Evolutionary conservation across 2,113 vertebrate species (phyloP).

Genomic region (Dipodomys spectabilis): DNA sequence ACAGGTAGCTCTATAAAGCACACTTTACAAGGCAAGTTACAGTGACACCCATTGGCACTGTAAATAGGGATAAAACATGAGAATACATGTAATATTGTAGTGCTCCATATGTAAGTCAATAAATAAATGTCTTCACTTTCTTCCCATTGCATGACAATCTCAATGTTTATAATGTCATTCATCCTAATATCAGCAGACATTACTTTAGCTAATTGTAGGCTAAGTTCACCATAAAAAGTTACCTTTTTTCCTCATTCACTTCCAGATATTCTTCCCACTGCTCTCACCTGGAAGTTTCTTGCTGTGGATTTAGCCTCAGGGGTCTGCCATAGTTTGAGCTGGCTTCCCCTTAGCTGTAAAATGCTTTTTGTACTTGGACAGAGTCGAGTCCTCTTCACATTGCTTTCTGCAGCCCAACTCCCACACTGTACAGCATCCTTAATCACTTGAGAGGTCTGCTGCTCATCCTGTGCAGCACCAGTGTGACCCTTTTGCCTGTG

Average conservation of each 20-base stretch:
- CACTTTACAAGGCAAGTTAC: constrained; percentile 58
- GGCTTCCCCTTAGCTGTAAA: not conserved
- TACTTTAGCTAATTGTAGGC: not conserved
- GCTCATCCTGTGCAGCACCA: not conserved
- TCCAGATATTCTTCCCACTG: not conserved
- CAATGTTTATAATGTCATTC: not conserved
- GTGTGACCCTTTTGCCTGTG: not conserved
- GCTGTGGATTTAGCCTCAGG: not conserved
- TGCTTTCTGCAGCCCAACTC: not conserved
- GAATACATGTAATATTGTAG: constrained; percentile 23
- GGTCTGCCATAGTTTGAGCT: not conserved
- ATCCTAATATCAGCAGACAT: not conserved
- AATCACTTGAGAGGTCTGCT: not conserved
- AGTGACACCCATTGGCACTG: constrained; percentile 35
- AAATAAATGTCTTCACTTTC: constrained; percentile 3
- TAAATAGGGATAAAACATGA: constrained; percentile 34
- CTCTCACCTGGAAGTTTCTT: not conserved
- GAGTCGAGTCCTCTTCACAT: not conserved
- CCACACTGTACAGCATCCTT: not conserved
- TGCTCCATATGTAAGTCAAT: not conserved
- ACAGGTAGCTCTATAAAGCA: not conserved
- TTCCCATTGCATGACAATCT: not conserved
- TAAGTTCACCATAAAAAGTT: not conserved
- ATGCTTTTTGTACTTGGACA: not conserved
- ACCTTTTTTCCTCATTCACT: not conserved